Conservation (phyloP, 2,113 vertebrate genomes). For the Nibea coibor region DNA sequence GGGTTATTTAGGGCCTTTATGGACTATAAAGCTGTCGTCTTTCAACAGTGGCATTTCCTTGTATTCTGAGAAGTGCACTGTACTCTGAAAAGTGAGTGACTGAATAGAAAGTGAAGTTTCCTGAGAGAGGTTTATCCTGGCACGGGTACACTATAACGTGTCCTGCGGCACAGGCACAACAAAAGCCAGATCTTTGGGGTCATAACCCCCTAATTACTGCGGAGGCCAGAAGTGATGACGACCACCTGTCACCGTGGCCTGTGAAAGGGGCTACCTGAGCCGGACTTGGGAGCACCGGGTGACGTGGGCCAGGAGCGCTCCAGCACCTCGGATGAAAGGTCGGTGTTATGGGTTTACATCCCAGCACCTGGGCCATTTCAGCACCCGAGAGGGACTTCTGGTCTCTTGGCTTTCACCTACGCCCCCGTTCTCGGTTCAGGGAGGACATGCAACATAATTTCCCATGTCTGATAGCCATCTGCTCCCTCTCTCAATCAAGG, state of each 20-base stretch:
- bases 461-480: slow-evolving; percentile 76
- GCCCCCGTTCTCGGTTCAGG: slow-evolving; percentile 37
- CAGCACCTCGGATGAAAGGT: slow-evolving; percentile 77
- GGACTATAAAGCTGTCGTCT: slow-evolving; percentile 67
- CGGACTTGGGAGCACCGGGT: slow-evolving; percentile 54
- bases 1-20: slow-evolving; percentile 33
- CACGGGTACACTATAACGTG: slow-evolving; percentile 56
- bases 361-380: slow-evolving; percentile 69
- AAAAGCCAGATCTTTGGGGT: slow-evolving; percentile 69
- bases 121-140: slow-evolving; percentile 81
- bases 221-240: slow-evolving; percentile 65
- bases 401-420: slow-evolving; percentile 72
- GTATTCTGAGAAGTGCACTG: slow-evolving; percentile 69
- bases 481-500: slow-evolving; percentile 61
- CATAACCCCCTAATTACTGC: slow-evolving; percentile 77
- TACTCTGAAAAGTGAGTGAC: slow-evolving; percentile 57
- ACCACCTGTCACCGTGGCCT: slow-evolving; percentile 61
- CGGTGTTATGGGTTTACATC: slow-evolving; percentile 63
- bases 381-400: slow-evolving; percentile 66
- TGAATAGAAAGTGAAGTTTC: slow-evolving; percentile 78
- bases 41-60: slow-evolving; percentile 76
- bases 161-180: slow-evolving; percentile 61
- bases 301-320: slow-evolving; percentile 60
- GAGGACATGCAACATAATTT: slow-evolving; percentile 68
- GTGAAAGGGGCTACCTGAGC: slow-evolving; percentile 75